Percentiles rank a stretch among this genome's conserved stretches.
phyloP scores from a whole-genome alignment of 64 coral and sea anemone species.

The Pachyseris speciosa region DNA sequence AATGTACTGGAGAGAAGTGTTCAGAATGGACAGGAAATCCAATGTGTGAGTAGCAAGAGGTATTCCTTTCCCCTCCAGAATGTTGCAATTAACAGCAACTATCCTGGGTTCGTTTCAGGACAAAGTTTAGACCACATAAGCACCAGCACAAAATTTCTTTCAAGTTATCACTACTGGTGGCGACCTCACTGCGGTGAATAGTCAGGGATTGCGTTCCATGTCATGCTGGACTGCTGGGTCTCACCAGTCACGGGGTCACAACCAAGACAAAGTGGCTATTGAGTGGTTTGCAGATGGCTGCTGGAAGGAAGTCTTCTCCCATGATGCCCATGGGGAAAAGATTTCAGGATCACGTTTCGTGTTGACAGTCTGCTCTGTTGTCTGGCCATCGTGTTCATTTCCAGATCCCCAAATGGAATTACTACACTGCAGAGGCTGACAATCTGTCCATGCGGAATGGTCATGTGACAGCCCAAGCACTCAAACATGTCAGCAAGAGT shows the following conservation, averaged over 20 bases:
- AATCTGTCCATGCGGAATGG: conserved; percentile 83
- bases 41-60: conserved; percentile 25
- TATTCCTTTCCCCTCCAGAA: conserved; percentile 77
- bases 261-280: conserved; percentile 48
- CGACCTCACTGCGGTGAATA: conserved; percentile 55
- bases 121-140: conserved; percentile 87
- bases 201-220: conserved; percentile 89
- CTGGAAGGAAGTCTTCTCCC: conserved; percentile 73
- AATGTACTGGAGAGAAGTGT: conserved; percentile 45
- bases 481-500: conserved; percentile 84
- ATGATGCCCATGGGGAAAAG: conserved; percentile 55
- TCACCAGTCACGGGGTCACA: conserved; percentile 76
- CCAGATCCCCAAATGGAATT: conserved; percentile 60
- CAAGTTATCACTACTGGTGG: too few relatives aligned
- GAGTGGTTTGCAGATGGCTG: conserved; percentile 88
- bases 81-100: conserved; percentile 27
- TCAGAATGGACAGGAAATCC: conserved; percentile 64
- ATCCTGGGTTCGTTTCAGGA: conserved; percentile 16
- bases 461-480: conserved; percentile 83
- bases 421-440: conserved; percentile 84
- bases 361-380: conserved; percentile 64
- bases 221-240: conserved; percentile 90
- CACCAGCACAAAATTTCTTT: too few relatives aligned
- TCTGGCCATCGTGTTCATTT: conserved; percentile 81
- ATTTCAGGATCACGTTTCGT: conserved; percentile 27